Base-by-base conservation (phyloP, 1,140 invertebrate species). In the Drosophila gunungcola region DNA sequence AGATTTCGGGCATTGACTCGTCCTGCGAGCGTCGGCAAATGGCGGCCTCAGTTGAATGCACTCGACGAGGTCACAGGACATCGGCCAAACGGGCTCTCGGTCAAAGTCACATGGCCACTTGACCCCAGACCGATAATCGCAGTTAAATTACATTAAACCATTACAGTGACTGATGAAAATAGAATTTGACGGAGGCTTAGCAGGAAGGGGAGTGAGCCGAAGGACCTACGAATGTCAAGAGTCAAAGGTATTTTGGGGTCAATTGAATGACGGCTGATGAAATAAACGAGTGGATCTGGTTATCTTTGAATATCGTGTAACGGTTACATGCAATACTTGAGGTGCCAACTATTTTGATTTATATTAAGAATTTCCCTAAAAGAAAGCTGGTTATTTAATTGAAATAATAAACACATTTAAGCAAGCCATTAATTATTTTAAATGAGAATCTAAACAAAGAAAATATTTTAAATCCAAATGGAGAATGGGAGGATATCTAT, bases 1-100 rank as follows among this genome's bases (percentile, higher is more conserved):
- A 53, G 67, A 62, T 58, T 49, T 58, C 72, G 73, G 49, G 16
- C 61, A 43, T 76, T 75, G 73, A 75, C 73, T 75, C 46, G 39
- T 11, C n/a, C 27, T 29, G 38, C 41, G 34, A 52, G 38, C 68
- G 49, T 67, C 62, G 41, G 13, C 61, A 46, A 41, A 16, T 55
- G 65, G 41, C 67, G 67, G 64, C 63, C 51, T 56, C 39, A 65
- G 73, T 76, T 76, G 54, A 76, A 76, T 75, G 73, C 72, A 76
- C 73, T 54, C 39, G 38, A 36, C 41, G 61, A 67, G 73, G 73
- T 76, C 72, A 57, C 73, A 76, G 73, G 73, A 64, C 73, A 67
- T 67, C 64, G 65, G 45, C 53, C 42, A 12, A 48, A n/a, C n/a
- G 25, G 7, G 48, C n/a, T 54, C 12, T 54, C 51, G 67, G 67